Base-by-base conservation (phyloP, 2,888 invertebrate genomes). In the Chrysomela aeneicollis region DNA sequence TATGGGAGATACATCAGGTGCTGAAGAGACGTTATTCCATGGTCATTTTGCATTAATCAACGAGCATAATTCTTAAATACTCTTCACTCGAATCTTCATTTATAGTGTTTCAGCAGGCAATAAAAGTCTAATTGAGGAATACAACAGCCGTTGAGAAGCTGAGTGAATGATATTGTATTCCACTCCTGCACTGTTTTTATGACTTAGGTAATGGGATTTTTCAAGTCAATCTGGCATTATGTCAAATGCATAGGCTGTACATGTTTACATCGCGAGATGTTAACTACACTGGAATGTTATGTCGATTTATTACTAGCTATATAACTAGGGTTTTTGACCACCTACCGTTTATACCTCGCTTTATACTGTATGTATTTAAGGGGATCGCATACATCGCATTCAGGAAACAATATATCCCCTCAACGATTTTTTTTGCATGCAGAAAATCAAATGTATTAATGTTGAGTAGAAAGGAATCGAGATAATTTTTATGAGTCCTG, bases 301-400 rank as follows among this genome's bases (percentile, higher is more conserved):
- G 26, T 6, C 26, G 26, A 26, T 26, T 26, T 26, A 26, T 26
- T 26, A 6, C 52, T 37, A 54, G 37, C 35, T 54, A 35, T 54
- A 54, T 54, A 54, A 54, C 18, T 54, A 8, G 5, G 37, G 54
- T 19, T 54, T 54, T 54, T 32, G 21, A 35, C 10, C 30, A 26
- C 26, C 26, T 26, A 26, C 42, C 17, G 42, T 42, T 10, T 35
- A 35, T 10, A 10, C 10, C 10, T 35, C 10, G 6, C 35, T 35
- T 35, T 17, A 42, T 17, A 42, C 17, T 42, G n/a, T n/a, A 15
- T 15, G 17, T 4, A 5, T 5, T 15, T 6, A 3, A 42, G n/a
- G 17, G n/a, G 2, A 10, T 42, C 42, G 35, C 6, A 9, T 35
- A 35, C 35, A 9, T 35, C 35, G 10, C 35, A 35, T 10, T 35